A percentile compares a stretch with the other conserved stretches of the same genome.
Evolutionary conservation across 92 coral and sea anemone species (phyloP).

Genomic region (Epizoanthus illoricatus): DNA sequence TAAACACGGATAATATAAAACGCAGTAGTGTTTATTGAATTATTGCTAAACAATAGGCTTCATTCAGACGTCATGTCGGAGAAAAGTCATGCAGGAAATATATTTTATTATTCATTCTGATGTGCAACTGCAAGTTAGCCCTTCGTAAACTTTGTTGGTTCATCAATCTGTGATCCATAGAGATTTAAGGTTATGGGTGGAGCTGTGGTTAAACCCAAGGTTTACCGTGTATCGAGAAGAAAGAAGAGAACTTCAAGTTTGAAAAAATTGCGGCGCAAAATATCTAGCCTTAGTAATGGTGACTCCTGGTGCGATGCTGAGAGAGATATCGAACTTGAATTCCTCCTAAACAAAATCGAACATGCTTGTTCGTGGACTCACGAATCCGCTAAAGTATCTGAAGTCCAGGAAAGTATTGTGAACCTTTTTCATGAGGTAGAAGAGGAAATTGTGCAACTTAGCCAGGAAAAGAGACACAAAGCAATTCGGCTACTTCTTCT

Average conservation of each 20-base stretch:
- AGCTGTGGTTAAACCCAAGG: neutral
- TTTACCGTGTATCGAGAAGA: neutral
- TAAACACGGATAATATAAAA: neutral
- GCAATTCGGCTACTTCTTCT: neutral
- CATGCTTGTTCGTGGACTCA: constrained; percentile 15
- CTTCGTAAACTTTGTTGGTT: neutral
- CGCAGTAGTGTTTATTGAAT: neutral
- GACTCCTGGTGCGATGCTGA: neutral
- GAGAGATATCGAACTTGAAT: neutral
- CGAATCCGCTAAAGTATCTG: constrained; percentile 2
- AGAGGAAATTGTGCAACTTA: constrained; percentile 15
- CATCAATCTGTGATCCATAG: too few relatives aligned
- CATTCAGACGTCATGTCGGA: neutral
- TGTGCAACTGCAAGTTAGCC: neutral
- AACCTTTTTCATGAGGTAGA: constrained; percentile 27
- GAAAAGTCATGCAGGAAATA: neutral
- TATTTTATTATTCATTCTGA: neutral
- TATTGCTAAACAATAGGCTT: neutral
- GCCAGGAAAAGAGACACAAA: constrained; percentile 10
- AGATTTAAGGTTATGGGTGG: constrained; percentile 1
- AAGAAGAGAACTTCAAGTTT: constrained; percentile 6
- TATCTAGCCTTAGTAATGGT: constrained; percentile 1
- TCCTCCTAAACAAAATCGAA: constrained; percentile 12
- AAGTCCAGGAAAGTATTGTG: constrained; percentile 11
- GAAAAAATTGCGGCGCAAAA: neutral